Evolutionary conservation across 1,140 invertebrate species (phyloP), one percentile per base, ranked within the genome.

Genomic region (Leptestheria dahalacensis): DNA sequence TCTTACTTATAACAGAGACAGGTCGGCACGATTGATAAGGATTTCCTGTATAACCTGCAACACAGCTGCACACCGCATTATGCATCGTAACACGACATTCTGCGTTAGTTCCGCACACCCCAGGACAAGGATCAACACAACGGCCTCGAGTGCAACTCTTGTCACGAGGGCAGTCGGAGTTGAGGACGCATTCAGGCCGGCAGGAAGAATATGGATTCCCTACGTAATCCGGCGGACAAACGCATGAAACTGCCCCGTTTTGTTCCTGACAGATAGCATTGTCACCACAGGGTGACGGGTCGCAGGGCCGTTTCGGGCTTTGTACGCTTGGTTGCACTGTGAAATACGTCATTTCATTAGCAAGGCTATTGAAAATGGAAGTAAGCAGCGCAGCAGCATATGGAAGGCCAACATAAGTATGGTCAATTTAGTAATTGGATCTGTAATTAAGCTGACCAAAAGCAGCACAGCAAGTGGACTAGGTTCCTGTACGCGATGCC

Each of bases 71-170:
- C 11, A 83, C 77, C 0, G 85, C 81, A 62, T 81, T 79, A 61
- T 88, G 85, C 68, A 80, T 84, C 26, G 83, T 71, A 9, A 84
- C 82, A 55, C 76, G 72, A 66, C 85, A 87, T 52, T 81, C 72
- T 15, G 85, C 82, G 68, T 87, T 84, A 2, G 73, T 68, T 18
- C 85, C 85, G 70, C 86, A 88, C 28, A 79, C 79, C 61, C 82
- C 83, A 20, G 80, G 80, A 65, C 86, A 89, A 20, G 85, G 85
- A 69, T 89, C 83, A 1, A 78, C 76, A 68, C 86, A 88, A 71
- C 82, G 85, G 60, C 81, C 81, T 64, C 83, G 80, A 18, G 83
- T 73, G 66, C 85, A 89, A 23, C 84, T 80, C 61, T 76, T 74
- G 64, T 79, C 80, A 9, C 80, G 75, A 46, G 80, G 73, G 65